Evolutionary conservation across 2,888 invertebrate genomes (phyloP).

Genomic region (Caenorhabditis sp.): DNA sequence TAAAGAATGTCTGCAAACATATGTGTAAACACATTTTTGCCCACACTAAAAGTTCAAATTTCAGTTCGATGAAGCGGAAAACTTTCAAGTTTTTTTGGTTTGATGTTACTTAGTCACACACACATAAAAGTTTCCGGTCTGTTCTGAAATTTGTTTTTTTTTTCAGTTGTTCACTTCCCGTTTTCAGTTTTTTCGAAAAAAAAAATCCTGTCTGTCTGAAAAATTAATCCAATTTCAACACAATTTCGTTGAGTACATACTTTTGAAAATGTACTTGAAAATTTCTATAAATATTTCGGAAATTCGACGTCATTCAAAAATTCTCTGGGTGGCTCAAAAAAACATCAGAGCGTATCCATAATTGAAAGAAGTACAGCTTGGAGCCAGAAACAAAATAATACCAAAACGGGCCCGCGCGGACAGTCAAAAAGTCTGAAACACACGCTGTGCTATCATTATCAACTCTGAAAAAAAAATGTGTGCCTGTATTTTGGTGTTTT

Average conservation of each 20-base stretch:
- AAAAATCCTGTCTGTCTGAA: neutral
- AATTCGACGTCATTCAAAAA: too few species aligned
- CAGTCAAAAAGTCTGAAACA: too few species aligned
- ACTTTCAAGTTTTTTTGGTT: conserved; percentile 15
- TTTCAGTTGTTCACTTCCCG: neutral
- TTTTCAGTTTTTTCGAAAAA: neutral
- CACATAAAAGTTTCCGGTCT: conserved; percentile 10
- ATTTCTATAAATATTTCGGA: neutral
- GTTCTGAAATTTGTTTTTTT: neutral
- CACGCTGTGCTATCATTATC: too few species aligned
- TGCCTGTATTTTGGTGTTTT: too few species aligned
- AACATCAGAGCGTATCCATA: too few species aligned
- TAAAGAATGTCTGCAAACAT: neutral
- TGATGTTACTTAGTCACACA: neutral
- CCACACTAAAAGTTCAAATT: conserved; percentile 8
- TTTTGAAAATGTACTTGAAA: neutral
- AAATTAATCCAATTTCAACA: neutral
- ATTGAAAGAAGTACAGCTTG: too few species aligned
- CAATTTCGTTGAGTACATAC: neutral
- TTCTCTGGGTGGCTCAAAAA: too few species aligned
- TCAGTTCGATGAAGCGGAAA: conserved; percentile 11
- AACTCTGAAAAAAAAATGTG: too few species aligned
- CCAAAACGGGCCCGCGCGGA: too few species aligned
- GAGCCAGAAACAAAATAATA: too few species aligned
- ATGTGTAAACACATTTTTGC: neutral